Conservation (phyloP, 30 jellyfish, hydroid and myxozoan genomes). For the Aurelia coerulea region DNA sequence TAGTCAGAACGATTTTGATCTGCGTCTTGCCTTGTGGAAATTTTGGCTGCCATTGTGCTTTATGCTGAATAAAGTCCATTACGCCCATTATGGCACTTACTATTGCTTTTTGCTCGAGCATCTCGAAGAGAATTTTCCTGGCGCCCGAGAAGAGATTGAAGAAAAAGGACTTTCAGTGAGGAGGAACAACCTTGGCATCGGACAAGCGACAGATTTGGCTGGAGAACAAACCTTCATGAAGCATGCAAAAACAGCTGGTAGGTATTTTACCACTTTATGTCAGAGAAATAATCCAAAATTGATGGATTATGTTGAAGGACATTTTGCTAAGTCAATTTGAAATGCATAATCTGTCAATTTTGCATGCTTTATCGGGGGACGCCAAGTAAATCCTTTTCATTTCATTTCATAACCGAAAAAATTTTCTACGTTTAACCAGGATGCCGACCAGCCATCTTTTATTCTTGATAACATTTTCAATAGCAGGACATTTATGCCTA, state of each 20-base stretch:
- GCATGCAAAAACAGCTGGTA: slow-evolving; percentile 52
- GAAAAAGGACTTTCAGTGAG: slow-evolving; percentile 12
- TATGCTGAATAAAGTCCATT: slow-evolving; percentile 24
- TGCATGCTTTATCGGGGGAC: too few relatives aligned
- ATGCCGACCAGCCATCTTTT: too few relatives aligned
- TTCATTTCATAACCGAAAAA: too few relatives aligned
- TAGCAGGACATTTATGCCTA: too few relatives aligned
- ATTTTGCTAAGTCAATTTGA: background rate
- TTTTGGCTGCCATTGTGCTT: slow-evolving; percentile 31
- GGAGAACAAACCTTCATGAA: slow-evolving; percentile 64
- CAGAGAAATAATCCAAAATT: too few relatives aligned
- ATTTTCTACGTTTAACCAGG: too few relatives aligned
- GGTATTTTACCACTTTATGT: background rate
- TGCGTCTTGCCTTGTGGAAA: slow-evolving; percentile 24
- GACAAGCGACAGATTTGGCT: slow-evolving; percentile 47
- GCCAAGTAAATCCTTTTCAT: too few relatives aligned
- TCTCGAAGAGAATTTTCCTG: slow-evolving; percentile 39
- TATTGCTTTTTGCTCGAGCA: slow-evolving; percentile 12
- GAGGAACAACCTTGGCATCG: slow-evolving; percentile 30
- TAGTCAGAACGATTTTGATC: slow-evolving; percentile 17
- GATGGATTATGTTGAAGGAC: too few relatives aligned
- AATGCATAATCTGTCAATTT: too few relatives aligned
- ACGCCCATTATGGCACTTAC: slow-evolving; percentile 59
- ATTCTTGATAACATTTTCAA: too few relatives aligned
- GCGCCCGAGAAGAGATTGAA: slow-evolving; percentile 34